Conservation (phyloP, 2,888 invertebrate genomes). For the Nemotelus pantherinus region DNA sequence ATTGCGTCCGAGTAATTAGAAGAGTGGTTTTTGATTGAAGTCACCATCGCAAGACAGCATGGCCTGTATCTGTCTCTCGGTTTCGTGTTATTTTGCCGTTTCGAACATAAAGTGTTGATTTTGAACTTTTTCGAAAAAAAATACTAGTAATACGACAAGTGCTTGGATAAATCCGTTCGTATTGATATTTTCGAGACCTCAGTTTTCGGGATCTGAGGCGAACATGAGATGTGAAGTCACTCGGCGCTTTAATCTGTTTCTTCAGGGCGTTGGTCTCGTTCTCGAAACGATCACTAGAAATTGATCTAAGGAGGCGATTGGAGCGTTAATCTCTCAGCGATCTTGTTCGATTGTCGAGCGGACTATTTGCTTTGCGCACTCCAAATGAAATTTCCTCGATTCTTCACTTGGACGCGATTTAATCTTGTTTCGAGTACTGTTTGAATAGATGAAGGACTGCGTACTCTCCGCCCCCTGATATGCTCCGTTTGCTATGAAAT, state of each 20-base stretch:
- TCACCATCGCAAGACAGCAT: conserved; percentile 35
- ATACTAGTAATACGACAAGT: not conserved
- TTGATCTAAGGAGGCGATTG: conserved; percentile 22
- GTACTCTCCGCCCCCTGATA: no score
- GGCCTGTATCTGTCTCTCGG: not conserved
- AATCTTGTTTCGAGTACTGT: conserved; percentile 28
- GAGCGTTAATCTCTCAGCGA: conserved; percentile 38
- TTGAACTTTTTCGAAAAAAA: conserved; percentile 15
- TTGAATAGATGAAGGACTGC: not conserved
- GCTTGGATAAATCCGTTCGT: conserved; percentile 24
- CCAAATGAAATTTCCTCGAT: conserved; percentile 20
- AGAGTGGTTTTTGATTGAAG: conserved; percentile 44
- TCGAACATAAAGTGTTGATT: conserved; percentile 25
- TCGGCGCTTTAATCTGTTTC: conserved; percentile 23
- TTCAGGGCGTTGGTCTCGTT: conserved; percentile 34
- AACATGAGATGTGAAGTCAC: not conserved
- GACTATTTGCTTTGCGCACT: conserved; percentile 42
- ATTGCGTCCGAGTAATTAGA: conserved; percentile 43
- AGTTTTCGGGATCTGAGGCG: not conserved
- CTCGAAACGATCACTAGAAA: conserved; percentile 39
- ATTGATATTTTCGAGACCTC: not conserved
- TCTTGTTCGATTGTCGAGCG: conserved; percentile 17
- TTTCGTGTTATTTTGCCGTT: not conserved
- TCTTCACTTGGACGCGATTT: conserved; percentile 26
- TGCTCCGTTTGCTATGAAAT: no score